Conservation (phyloP, 2,113 vertebrate species). For the Alosa alosa region DNA sequence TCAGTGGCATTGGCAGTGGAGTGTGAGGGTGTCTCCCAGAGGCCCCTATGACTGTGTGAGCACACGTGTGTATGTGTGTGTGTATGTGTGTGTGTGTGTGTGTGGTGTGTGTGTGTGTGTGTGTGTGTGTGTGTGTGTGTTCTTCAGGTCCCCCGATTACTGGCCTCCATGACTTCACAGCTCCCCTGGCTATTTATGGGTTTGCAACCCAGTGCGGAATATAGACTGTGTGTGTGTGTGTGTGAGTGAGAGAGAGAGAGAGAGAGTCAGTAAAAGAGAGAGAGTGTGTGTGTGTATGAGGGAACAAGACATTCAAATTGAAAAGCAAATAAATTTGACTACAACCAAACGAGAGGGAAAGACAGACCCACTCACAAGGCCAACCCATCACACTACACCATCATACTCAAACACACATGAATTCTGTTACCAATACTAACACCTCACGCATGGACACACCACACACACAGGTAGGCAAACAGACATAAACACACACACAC, state of each 20-base stretch:
- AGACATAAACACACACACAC: no score
- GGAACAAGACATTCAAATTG: neutral
- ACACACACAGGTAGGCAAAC: no score
- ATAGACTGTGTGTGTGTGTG: conserved; percentile 28
- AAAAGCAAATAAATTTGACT: neutral
- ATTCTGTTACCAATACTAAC: no score
- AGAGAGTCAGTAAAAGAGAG: no score
- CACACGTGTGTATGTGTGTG: neutral
- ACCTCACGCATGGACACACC: neutral
- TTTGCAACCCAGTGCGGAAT: neutral
- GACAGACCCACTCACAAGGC: neutral
- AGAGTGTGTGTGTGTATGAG: neutral
- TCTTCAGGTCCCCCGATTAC: neutral
- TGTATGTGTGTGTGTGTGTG: neutral
- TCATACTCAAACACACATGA: no score
- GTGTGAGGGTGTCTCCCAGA: no score
- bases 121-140: neutral
- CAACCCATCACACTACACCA: no score
- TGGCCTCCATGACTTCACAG: neutral
- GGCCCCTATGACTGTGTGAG: no score
- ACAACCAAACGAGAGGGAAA: neutral
- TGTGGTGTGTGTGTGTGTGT: neutral
- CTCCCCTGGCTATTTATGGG: neutral
- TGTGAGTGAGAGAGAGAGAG: neutral
- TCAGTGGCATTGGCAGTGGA: no score